These are phyloP conservation scores for Ranitomeya imitator DNA, from an alignment of 2,113 vertebrate species.

Conservation along the genomic window DNA sequence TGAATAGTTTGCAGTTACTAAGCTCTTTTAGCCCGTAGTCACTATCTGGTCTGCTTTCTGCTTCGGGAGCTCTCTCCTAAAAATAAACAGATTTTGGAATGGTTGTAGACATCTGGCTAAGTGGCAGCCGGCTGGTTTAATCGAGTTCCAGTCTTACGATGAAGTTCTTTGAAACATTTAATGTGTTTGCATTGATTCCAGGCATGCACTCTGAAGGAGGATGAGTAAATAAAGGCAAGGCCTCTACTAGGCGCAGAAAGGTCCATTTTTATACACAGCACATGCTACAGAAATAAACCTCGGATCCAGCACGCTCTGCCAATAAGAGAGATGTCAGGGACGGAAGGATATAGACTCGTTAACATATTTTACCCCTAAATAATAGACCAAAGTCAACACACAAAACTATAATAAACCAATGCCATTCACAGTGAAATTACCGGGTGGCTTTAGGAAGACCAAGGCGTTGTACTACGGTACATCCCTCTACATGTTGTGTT, in stretches of 20 bases:
- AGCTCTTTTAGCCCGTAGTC: neutral
- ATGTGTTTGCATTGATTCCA: slow-evolving; percentile 53
- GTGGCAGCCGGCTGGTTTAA: slow-evolving; percentile 38
- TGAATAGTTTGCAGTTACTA: neutral
- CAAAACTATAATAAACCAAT: neutral
- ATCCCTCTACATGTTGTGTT: no score
- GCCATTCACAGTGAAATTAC: neutral
- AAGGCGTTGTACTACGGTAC: neutral
- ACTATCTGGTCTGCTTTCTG: neutral
- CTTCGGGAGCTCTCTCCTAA: neutral
- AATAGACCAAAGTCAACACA: neutral
- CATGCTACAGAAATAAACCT: neutral
- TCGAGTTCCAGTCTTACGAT: slow-evolving; percentile 31
- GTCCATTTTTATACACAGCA: neutral
- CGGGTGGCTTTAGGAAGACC: neutral
- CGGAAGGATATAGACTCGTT: neutral
- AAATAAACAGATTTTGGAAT: slow-evolving; percentile 9
- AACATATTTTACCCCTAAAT: neutral
- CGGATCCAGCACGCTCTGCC: neutral
- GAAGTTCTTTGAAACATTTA: neutral
- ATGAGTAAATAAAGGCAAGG: slow-evolving; percentile 55
- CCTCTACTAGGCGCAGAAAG: neutral
- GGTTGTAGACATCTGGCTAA: neutral
- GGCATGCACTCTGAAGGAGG: slow-evolving; percentile 55
- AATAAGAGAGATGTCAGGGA: neutral